phyloP scores from a whole-genome alignment of 2,113 vertebrate species.

The Boleophthalmus pectinirostris region DNA sequence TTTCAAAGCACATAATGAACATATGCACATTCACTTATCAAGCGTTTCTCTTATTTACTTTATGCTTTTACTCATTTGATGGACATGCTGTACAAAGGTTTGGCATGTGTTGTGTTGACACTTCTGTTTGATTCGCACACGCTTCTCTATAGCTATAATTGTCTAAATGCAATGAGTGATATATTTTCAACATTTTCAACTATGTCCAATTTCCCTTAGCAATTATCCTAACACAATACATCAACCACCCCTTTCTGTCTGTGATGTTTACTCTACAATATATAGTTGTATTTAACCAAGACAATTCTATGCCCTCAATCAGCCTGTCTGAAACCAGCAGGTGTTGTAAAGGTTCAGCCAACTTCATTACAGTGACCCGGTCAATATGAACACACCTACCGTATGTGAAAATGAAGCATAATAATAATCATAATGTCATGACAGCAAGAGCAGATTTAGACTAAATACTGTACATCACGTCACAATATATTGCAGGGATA shows the following conservation, averaged over 20 bases:
- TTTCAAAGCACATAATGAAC: conserved; percentile 38
- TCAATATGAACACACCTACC: background rate
- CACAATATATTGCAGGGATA: background rate
- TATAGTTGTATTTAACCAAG: background rate
- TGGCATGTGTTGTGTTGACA: conserved; percentile 11
- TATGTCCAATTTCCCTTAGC: conserved; percentile 6
- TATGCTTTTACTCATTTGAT: conserved; percentile 19
- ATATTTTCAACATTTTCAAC: conserved; percentile 3
- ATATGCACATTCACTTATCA: conserved; percentile 20
- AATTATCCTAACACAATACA: conserved; percentile 19
- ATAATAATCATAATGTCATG: background rate
- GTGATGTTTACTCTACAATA: background rate
- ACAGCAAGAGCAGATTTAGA: background rate
- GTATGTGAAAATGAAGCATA: background rate
- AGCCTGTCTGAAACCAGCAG: background rate
- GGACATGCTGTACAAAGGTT: conserved; percentile 8
- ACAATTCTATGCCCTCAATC: background rate
- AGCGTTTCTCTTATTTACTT: conserved; percentile 16
- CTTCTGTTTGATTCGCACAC: background rate
- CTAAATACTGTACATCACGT: background rate
- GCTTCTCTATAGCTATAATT: background rate
- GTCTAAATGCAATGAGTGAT: background rate
- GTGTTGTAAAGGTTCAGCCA: background rate
- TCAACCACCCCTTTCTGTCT: background rate
- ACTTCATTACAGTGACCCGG: background rate